A percentile compares a stretch with the other conserved stretches of the same genome.
These are phyloP conservation scores for Oryzias celebensis DNA, from an alignment of 2,113 vertebrate genomes.

Conservation along the genomic window DNA sequence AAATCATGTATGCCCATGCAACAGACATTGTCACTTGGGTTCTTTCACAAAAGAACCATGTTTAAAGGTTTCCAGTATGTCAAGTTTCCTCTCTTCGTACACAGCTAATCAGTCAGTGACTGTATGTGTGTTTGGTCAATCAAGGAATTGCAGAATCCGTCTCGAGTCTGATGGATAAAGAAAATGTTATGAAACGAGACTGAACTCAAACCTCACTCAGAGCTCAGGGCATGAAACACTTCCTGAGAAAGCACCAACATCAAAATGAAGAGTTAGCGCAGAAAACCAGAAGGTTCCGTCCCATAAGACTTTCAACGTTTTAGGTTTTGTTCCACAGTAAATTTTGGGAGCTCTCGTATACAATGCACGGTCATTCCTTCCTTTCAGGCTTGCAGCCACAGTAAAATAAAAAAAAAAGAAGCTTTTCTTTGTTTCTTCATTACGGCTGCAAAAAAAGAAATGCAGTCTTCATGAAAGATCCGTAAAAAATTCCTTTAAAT, in stretches of 20 bases:
- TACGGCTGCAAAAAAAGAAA: conserved; percentile 6
- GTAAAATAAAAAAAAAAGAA: no score
- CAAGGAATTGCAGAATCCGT: conserved; percentile 24
- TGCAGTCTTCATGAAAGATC: conserved; percentile 5
- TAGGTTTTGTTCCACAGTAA: conserved; percentile 33
- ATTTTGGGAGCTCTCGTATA: conserved; percentile 65
- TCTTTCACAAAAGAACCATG: conserved; percentile 1
- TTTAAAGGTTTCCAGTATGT: conserved; percentile 11
- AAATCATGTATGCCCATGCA: conserved; percentile 3
- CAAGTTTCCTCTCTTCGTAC: conserved; percentile 16
- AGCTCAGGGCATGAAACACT: conserved; percentile 23
- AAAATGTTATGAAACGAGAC: conserved; percentile 7
- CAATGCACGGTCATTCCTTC: conserved; percentile 61
- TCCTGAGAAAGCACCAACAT: conserved; percentile 34
- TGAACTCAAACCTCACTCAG: conserved; percentile 37
- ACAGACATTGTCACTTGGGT: not conserved
- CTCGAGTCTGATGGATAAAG: conserved; percentile 4
- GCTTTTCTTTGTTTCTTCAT: not conserved
- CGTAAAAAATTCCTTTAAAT: conserved; percentile 13
- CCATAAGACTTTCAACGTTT: conserved; percentile 43
- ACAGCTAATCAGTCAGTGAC: conserved; percentile 6
- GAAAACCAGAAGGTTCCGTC: conserved; percentile 16
- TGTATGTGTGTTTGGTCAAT: conserved; percentile 47
- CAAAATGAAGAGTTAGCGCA: conserved; percentile 51
- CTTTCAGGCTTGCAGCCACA: not conserved